Percentiles rank a stretch among this genome's conserved stretches.
Conservation (phyloP, 2,888 invertebrate genomes). For the Camptogramma bilineatum region DNA sequence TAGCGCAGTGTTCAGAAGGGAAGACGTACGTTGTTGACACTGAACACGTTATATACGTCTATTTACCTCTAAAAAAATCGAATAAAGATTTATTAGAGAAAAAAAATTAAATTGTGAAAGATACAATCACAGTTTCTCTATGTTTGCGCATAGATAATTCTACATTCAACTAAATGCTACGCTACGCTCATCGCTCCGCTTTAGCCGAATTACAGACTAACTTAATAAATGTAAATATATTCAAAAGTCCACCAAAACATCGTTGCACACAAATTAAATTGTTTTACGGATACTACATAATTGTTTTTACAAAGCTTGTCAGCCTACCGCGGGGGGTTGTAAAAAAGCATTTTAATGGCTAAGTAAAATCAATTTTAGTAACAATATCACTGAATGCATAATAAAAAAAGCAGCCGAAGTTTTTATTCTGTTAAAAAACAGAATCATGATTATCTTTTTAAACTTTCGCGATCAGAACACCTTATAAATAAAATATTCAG, state of each 20-base stretch:
- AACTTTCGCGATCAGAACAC: too few relatives aligned
- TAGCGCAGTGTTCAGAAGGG: too few relatives aligned
- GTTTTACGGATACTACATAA: slow-evolving; percentile 54
- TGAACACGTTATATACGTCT: too few relatives aligned
- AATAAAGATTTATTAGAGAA: neutral
- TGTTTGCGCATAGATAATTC: too few relatives aligned
- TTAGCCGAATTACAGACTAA: slow-evolving; percentile 2
- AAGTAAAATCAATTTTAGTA: neutral
- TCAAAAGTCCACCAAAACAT: slow-evolving; percentile 53
- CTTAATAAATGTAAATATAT: slow-evolving; percentile 52
- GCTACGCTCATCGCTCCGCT: slow-evolving; percentile 15
- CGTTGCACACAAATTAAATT: slow-evolving; percentile 55
- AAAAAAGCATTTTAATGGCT: neutral
- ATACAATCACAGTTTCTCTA: too few relatives aligned
- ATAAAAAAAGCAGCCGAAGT: too few relatives aligned
- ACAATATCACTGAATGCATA: neutral
- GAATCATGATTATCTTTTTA: too few relatives aligned
- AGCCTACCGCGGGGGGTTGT: neutral
- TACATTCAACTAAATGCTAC: too few relatives aligned
- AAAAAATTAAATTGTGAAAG: too few relatives aligned
- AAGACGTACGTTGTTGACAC: too few relatives aligned
- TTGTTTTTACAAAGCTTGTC: slow-evolving; percentile 42
- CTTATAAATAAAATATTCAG: too few relatives aligned
- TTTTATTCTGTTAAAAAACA: too few relatives aligned
- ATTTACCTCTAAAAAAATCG: neutral